Percentiles rank a stretch among this genome's conserved stretches.
phyloP scores from a whole-genome alignment of 2,113 vertebrate genomes.

The Salminus brasiliensis region DNA sequence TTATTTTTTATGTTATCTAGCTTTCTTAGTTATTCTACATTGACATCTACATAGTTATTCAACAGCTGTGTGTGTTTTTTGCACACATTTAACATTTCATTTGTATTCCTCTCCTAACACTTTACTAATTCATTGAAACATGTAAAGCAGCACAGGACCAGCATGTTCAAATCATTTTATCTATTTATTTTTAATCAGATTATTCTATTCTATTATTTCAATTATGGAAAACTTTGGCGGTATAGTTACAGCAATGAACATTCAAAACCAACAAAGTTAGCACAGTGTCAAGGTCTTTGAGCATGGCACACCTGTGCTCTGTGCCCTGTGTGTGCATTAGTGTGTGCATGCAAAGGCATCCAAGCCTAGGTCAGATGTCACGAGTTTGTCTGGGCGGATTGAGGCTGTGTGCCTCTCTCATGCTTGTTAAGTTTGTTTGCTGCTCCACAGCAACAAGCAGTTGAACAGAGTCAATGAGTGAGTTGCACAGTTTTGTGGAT shows the following conservation, averaged over 20 bases:
- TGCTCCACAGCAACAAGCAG: conserved; percentile 9
- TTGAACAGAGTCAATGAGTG: neutral
- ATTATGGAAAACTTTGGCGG: neutral
- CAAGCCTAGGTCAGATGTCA: neutral
- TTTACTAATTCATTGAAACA: too few species aligned
- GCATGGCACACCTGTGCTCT: neutral
- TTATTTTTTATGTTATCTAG: too few species aligned
- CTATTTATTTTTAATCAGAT: too few species aligned
- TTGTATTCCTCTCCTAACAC: too few species aligned
- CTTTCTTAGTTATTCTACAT: too few species aligned
- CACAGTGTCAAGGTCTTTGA: neutral
- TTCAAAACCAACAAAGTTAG: neutral
- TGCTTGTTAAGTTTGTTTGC: neutral
- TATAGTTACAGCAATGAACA: too few species aligned
- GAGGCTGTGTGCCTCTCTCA: conserved; percentile 14
- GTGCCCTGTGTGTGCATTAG: conserved; percentile 7
- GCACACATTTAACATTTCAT: too few species aligned
- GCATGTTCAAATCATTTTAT: too few species aligned
- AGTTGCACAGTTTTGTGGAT: conserved; percentile 1
- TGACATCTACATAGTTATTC: too few species aligned
- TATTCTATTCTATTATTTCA: too few species aligned
- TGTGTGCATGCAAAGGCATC: conserved; percentile 13
- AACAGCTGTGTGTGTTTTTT: too few species aligned
- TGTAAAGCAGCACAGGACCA: too few species aligned
- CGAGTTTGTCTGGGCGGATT: neutral